These are phyloP conservation scores for Ganaspis brasiliensis DNA, from an alignment of 2,888 invertebrate species.

Conservation along the genomic window DNA sequence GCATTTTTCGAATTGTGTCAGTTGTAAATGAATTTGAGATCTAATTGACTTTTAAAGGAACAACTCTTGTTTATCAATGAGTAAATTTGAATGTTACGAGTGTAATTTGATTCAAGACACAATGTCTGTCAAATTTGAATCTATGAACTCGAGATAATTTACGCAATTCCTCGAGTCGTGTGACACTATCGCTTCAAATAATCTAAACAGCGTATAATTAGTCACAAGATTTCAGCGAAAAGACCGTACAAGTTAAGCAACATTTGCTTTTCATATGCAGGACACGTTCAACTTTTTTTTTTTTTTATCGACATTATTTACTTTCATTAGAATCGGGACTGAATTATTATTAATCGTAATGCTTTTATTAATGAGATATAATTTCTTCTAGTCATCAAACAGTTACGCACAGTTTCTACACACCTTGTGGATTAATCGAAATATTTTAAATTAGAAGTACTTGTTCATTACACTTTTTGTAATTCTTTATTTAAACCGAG, in stretches of 20 bases:
- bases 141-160: slow-evolving; percentile 59
- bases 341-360: too few species aligned
- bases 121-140: slow-evolving; percentile 52
- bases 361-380: too few species aligned
- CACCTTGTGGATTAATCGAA: too few species aligned
- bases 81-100: slow-evolving; percentile 37
- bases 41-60: slow-evolving; percentile 10
- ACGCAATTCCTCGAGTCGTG: slow-evolving; percentile 57
- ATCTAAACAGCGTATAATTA: slow-evolving; percentile 60
- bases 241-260: slow-evolving; percentile 49
- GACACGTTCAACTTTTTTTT: neutral
- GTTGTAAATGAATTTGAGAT: neutral
- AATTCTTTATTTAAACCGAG: too few species aligned
- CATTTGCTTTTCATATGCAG: slow-evolving; percentile 35
- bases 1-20: neutral
- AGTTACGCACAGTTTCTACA: too few species aligned
- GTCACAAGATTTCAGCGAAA: slow-evolving; percentile 52
- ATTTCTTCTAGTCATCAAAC: too few species aligned
- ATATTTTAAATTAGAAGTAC: too few species aligned
- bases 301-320: too few species aligned
- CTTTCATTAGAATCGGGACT: too few species aligned
- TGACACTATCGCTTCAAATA: slow-evolving; percentile 56
- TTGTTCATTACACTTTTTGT: too few species aligned
- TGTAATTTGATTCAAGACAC: slow-evolving; percentile 20
- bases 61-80: slow-evolving; percentile 16